Percentiles rank a stretch among this genome's conserved stretches.
Evolutionary conservation across 2,113 vertebrate genomes (phyloP).

Genomic region (Pipra filicauda): DNA sequence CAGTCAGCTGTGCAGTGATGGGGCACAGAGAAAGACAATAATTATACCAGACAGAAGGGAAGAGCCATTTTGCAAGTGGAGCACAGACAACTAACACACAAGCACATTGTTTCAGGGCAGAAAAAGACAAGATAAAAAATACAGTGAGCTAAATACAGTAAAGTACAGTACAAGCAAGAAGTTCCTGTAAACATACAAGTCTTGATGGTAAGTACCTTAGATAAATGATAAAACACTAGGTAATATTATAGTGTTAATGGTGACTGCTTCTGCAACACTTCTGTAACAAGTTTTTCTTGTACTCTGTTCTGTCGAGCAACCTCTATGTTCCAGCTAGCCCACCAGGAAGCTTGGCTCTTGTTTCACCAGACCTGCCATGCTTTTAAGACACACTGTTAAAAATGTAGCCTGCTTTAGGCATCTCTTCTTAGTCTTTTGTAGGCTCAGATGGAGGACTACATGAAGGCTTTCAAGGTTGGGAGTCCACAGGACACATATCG

Average conservation of each 20-base stretch:
- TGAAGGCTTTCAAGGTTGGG: accelerated
- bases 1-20: neutral
- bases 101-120: neutral
- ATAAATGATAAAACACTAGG: neutral
- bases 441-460: neutral
- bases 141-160: neutral
- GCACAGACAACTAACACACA: accelerated
- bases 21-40: neutral
- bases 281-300: neutral
- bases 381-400: neutral
- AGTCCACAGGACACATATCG: neutral
- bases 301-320: neutral
- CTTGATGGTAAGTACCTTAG: neutral
- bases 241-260: neutral
- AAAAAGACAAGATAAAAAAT: neutral
- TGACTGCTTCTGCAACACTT: neutral
- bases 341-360: accelerated
- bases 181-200: neutral
- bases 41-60: neutral
- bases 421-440: neutral
- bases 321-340: neutral
- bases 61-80: neutral
- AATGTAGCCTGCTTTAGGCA: neutral
- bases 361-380: neutral
- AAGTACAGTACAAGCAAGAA: neutral